Conservation (phyloP, 2,888 invertebrate genomes). For the Cinara cedri region DNA sequence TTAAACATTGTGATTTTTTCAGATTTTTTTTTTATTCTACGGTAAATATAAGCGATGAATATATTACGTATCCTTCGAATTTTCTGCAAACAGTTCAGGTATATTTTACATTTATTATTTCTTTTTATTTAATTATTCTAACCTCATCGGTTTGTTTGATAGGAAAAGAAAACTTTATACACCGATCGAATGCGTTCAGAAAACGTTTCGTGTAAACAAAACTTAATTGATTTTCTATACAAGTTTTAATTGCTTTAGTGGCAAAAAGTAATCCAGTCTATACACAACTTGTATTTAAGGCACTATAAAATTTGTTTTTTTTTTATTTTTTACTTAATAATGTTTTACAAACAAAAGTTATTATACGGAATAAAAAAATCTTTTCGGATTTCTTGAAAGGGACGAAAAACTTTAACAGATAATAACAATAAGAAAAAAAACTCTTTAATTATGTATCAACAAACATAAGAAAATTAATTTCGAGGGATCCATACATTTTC, state of each 20-base stretch:
- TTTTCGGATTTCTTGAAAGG: too few relatives aligned
- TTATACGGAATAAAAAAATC: too few relatives aligned
- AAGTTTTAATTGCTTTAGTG: constrained; percentile 48
- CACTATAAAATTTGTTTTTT: too few relatives aligned
- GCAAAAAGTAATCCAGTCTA: constrained; percentile 21
- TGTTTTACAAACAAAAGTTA: too few relatives aligned
- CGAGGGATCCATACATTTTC: too few relatives aligned
- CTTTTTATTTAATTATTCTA: constrained; percentile 12
- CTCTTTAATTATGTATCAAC: too few relatives aligned
- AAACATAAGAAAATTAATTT: too few relatives aligned
- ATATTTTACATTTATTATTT: not conserved
- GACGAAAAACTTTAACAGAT: too few relatives aligned
- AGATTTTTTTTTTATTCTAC: not conserved
- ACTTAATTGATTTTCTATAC: constrained; percentile 46
- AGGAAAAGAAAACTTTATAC: constrained; percentile 5
- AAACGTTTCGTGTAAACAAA: constrained; percentile 29
- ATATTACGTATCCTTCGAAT: not conserved
- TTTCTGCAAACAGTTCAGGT: too few relatives aligned
- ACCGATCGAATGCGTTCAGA: constrained; percentile 21
- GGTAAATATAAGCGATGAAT: not conserved
- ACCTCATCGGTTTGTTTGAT: not conserved
- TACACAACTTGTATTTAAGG: not conserved
- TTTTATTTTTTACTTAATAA: too few relatives aligned
- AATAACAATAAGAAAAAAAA: too few relatives aligned
- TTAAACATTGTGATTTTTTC: not conserved